Percentiles rank a stretch among this genome's conserved stretches.
Conservation (phyloP, 1,140 invertebrate genomes). For the Musca domestica region DNA sequence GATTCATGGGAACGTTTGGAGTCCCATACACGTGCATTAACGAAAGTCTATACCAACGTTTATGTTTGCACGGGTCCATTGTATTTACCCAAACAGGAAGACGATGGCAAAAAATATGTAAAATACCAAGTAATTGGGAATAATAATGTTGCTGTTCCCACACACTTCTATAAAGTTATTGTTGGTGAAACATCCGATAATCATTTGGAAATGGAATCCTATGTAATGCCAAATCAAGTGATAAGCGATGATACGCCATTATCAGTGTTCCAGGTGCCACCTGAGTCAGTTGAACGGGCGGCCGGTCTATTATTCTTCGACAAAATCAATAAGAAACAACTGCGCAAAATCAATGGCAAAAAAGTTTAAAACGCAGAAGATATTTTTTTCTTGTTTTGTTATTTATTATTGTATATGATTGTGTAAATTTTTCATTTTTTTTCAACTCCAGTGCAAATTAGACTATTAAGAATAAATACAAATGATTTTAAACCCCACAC, state of each 20-base stretch:
- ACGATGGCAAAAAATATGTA: constrained; percentile 88
- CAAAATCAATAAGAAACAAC: constrained; percentile 67
- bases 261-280: constrained; percentile 77
- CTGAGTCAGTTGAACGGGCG: constrained; percentile 86
- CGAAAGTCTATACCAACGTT: constrained; percentile 78
- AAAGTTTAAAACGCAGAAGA: constrained; percentile 46
- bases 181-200: constrained; percentile 72
- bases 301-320: constrained; percentile 93
- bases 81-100: constrained; percentile 83
- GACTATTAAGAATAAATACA: no score
- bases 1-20: constrained; percentile 91
- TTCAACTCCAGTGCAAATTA: no score
- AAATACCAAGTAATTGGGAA: constrained; percentile 94
- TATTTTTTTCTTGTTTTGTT: not conserved
- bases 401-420: not conserved
- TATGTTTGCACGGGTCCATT: constrained; percentile 96
- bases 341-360: constrained; percentile 76
- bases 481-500: no score
- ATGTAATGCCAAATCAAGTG: constrained; percentile 88
- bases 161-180: constrained; percentile 96
- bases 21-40: constrained; percentile 82
- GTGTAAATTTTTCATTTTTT: no score
- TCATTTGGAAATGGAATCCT: constrained; percentile 84
- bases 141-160: constrained; percentile 95
- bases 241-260: constrained; percentile 78